These are phyloP conservation scores for Protonibea diacanthus DNA, from an alignment of 2,797 vertebrate species.

Conservation along the genomic window DNA sequence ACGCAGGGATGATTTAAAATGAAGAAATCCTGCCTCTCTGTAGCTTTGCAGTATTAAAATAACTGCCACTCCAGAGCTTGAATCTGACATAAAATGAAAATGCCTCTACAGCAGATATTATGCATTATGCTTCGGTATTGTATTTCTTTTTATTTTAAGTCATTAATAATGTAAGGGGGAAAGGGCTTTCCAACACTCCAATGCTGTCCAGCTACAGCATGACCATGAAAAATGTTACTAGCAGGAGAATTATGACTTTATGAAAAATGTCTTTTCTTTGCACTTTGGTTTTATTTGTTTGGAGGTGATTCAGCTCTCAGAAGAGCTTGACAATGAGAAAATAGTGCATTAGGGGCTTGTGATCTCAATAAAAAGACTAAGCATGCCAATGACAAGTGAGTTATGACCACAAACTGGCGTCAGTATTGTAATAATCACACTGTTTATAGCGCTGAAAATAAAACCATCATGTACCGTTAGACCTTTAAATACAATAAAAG, in stretches of 20 bases:
- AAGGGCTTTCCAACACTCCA: not conserved
- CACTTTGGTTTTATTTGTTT: constrained; percentile 28
- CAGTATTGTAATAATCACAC: constrained; percentile 13
- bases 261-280: constrained; percentile 29
- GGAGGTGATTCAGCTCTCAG: constrained; percentile 23
- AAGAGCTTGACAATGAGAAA: constrained; percentile 18
- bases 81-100: constrained; percentile 25
- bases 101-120: constrained; percentile 10
- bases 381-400: constrained; percentile 1
- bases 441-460: not conserved
- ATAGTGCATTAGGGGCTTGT: not conserved
- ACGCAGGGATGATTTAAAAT: constrained; percentile 13
- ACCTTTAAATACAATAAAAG: not conserved
- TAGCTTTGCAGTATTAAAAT: constrained; percentile 9
- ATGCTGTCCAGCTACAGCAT: constrained; percentile 8
- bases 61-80: constrained; percentile 5
- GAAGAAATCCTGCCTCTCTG: constrained; percentile 15
- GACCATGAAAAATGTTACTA: constrained; percentile 11
- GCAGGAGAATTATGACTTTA: constrained; percentile 8
- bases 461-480: not conserved
- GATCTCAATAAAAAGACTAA: not conserved
- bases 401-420: not conserved
- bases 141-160: constrained; percentile 33
- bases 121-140: constrained; percentile 11
- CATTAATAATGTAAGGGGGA: constrained; percentile 32